These are phyloP conservation scores for Antheraea yamamai DNA, from an alignment of 2,888 invertebrate species.

Conservation along the genomic window DNA sequence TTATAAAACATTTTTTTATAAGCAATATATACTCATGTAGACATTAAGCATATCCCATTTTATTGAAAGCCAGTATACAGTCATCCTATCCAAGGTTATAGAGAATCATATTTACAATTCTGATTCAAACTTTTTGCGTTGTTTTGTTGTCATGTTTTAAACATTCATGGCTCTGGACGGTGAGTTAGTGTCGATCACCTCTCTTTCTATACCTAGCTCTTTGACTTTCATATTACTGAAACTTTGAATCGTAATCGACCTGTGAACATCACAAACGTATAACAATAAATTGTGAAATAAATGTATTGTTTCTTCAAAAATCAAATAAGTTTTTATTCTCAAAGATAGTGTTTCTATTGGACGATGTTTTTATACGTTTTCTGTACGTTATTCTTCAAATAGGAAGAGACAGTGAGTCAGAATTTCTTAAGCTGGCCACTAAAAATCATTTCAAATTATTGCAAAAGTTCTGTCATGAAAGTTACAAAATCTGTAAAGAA, in stretches of 20 bases:
- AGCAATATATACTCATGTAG: background rate
- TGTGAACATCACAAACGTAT: constrained; percentile 3
- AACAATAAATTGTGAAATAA: background rate
- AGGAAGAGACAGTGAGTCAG: too few relatives aligned
- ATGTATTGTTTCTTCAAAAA: background rate
- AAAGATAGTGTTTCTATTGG: too few relatives aligned
- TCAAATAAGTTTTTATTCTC: background rate
- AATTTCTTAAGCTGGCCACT: too few relatives aligned
- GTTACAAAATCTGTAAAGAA: too few relatives aligned
- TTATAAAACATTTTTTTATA: background rate
- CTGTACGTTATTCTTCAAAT: too few relatives aligned
- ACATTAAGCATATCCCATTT: constrained; percentile 6
- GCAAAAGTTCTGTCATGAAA: too few relatives aligned
- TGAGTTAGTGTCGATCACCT: constrained; percentile 67
- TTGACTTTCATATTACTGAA: constrained; percentile 32
- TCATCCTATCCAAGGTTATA: constrained; percentile 74
- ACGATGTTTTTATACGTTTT: too few relatives aligned
- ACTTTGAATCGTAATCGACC: constrained; percentile 27
- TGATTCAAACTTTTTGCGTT: constrained; percentile 70
- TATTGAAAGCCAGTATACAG: constrained; percentile 39
- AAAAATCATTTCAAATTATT: too few relatives aligned
- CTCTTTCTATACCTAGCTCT: constrained; percentile 38
- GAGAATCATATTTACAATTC: constrained; percentile 66
- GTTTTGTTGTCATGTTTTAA: constrained; percentile 62
- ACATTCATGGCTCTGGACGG: constrained; percentile 63